phyloP scores from a whole-genome alignment of 2,888 invertebrate genomes.

The Eupsilia transversa region DNA sequence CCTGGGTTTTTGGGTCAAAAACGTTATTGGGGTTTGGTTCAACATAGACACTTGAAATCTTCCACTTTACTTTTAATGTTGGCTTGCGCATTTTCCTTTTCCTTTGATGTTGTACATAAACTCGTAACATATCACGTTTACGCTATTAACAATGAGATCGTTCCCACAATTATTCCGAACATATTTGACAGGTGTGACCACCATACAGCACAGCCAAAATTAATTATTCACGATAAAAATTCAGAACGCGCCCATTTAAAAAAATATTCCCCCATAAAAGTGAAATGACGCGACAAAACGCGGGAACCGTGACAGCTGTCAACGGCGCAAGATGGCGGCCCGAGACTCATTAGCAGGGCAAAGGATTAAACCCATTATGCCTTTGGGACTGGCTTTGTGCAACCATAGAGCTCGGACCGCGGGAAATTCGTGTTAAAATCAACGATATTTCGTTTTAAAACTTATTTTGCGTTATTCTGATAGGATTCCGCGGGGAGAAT shows the following conservation, averaged over 20 bases:
- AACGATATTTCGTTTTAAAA: conserved; percentile 56
- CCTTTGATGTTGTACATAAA: too few species aligned
- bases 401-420: conserved; percentile 40
- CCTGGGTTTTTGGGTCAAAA: too few species aligned
- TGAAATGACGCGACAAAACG: conserved; percentile 65
- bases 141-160: conserved; percentile 26
- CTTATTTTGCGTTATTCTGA: conserved; percentile 47
- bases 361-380: conserved; percentile 68
- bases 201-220: conserved; percentile 16
- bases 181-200: conserved; percentile 43
- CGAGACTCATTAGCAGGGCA: conserved; percentile 68
- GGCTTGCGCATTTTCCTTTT: too few species aligned
- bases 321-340: conserved; percentile 69
- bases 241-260: conserved; percentile 32
- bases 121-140: too few species aligned
- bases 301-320: conserved; percentile 72
- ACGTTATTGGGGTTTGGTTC: too few species aligned
- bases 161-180: conserved; percentile 27
- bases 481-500: conserved; percentile 44
- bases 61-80: too few species aligned
- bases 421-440: conserved; percentile 49
- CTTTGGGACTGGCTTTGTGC: conserved; percentile 63
- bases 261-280: conserved; percentile 50
- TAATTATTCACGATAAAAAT: conserved; percentile 43
- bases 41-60: too few species aligned